A percentile compares a stretch with the other conserved stretches of the same genome.
These are phyloP conservation scores for Maccullochella peelii DNA, from an alignment of 2,113 vertebrate species.

Conservation along the genomic window DNA sequence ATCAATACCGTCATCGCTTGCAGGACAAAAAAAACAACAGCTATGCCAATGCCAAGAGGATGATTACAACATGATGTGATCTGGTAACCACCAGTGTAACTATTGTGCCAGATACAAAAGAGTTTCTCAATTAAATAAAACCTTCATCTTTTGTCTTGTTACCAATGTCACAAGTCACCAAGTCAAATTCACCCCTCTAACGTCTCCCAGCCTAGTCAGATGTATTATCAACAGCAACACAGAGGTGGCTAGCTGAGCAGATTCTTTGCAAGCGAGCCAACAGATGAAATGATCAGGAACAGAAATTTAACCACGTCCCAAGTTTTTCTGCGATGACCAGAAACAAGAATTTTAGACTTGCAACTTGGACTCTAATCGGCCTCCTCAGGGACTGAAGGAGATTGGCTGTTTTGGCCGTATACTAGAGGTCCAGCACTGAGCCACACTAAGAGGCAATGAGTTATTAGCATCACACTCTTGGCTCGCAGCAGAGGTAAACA, in stretches of 20 bases:
- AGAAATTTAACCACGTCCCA: too few species aligned
- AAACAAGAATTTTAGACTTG: neutral
- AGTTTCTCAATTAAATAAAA: neutral
- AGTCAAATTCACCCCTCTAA: neutral
- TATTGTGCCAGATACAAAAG: neutral
- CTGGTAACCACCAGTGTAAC: neutral
- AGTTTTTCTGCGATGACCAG: too few species aligned
- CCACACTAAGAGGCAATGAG: neutral
- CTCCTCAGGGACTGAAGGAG: neutral
- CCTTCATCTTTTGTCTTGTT: neutral
- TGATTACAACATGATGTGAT: neutral
- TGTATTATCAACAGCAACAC: neutral
- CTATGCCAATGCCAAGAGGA: too few species aligned
- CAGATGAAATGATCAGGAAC: neutral
- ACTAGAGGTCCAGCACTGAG: neutral
- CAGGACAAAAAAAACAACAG: neutral
- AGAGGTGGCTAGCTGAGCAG: neutral
- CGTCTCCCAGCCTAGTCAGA: neutral
- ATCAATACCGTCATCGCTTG: neutral
- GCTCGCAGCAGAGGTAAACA: neutral
- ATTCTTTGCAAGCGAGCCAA: neutral
- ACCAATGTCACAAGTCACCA: too few species aligned
- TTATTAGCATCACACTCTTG: neutral
- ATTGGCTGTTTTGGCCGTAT: neutral
- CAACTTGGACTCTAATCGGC: neutral